These are phyloP conservation scores for Pristis pectinata DNA, from an alignment of 2,797 vertebrate genomes.

Conservation along the genomic window DNA sequence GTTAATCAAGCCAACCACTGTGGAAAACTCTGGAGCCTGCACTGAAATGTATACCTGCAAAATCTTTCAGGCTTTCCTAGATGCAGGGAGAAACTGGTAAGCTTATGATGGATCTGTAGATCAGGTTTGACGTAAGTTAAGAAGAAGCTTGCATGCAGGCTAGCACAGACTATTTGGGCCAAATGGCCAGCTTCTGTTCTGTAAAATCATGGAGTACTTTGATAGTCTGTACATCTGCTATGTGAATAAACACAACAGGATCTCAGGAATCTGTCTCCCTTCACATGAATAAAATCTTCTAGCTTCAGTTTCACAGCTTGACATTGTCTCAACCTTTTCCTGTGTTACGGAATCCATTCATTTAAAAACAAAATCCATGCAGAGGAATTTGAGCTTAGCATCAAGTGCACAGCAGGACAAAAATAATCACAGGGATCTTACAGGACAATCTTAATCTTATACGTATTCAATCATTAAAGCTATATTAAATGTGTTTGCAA, in stretches of 20 bases:
- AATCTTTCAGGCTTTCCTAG: background rate
- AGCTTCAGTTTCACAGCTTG: conserved; percentile 7
- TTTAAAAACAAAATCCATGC: background rate
- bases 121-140: background rate
- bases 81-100: background rate
- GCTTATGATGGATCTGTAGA: background rate
- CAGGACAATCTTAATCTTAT: background rate
- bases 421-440: background rate
- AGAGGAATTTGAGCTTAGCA: background rate
- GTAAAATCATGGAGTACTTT: background rate
- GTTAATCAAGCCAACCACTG: background rate
- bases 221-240: background rate
- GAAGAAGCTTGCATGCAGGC: background rate
- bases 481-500: too few relatives aligned
- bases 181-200: background rate
- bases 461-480: too few relatives aligned
- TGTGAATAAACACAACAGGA: conserved; percentile 21
- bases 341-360: background rate
- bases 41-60: background rate
- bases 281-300: conserved; percentile 31
- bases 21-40: background rate
- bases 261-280: conserved; percentile 8
- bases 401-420: background rate
- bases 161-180: background rate
- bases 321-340: conserved; percentile 22